Conservation (phyloP, 2,888 invertebrate species). For the Ptychoptera contaminata region DNA sequence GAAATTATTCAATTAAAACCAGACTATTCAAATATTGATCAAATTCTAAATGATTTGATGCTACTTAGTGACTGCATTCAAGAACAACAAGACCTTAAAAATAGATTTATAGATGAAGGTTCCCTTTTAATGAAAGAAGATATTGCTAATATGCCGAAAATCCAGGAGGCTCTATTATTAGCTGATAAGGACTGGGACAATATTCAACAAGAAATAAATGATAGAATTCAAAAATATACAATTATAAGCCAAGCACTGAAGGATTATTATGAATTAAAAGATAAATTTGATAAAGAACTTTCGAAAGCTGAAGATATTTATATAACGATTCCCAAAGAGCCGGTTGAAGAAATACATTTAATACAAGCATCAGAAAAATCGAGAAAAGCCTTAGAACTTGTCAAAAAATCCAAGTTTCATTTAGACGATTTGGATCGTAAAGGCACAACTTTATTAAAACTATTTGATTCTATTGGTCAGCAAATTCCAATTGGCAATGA, state of each 20-base stretch:
- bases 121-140: conserved; percentile 66
- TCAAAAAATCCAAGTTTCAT: conserved; percentile 57
- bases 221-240: conserved; percentile 57
- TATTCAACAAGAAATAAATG: conserved; percentile 54
- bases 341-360: conserved; percentile 57
- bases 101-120: conserved; percentile 64
- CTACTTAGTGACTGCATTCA: conserved; percentile 39
- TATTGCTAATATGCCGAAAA: conserved; percentile 58
- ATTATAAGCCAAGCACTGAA: conserved; percentile 57
- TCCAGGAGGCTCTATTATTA: conserved; percentile 62
- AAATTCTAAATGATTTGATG: conserved; percentile 32
- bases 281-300: conserved; percentile 53
- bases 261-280: conserved; percentile 55
- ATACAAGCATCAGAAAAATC: conserved; percentile 55
- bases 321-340: conserved; percentile 45
- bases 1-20: conserved; percentile 22
- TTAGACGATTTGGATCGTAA: conserved; percentile 67
- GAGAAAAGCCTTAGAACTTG: conserved; percentile 55
- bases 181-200: conserved; percentile 72
- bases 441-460: conserved; percentile 32
- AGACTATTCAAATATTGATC: conserved; percentile 26
- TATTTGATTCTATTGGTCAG: conserved; percentile 32
- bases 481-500: conserved; percentile 33
- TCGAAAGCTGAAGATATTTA: conserved; percentile 50
- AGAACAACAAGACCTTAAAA: conserved; percentile 43